Base-by-base conservation (phyloP, 2,888 invertebrate species). In the Agrilus cyanescens region DNA sequence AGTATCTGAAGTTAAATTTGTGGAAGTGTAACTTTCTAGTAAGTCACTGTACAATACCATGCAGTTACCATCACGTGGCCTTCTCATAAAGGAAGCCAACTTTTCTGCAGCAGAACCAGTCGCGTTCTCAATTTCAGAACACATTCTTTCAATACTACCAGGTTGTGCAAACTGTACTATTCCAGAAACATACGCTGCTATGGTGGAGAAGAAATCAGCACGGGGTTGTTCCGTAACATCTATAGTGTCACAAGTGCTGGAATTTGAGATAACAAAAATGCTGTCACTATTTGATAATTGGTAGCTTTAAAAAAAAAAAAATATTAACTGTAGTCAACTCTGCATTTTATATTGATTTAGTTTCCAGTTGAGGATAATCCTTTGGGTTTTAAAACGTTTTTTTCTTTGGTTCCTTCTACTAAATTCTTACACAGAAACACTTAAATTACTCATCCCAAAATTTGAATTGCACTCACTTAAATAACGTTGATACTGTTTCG, bases 401-500 rank as follows among this genome's bases (percentile, higher is more conserved):
- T n/a, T n/a, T n/a, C n/a, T n/a, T n/a, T n/a, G n/a, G n/a, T n/a
- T n/a, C n/a, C n/a, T n/a, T n/a, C n/a, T n/a, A n/a, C n/a, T n/a
- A n/a, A n/a, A n/a, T n/a, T n/a, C n/a, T n/a, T n/a, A n/a, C n/a
- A n/a, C n/a, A n/a, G n/a, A n/a, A n/a, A n/a, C n/a, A n/a, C n/a
- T n/a, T n/a, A n/a, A n/a, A n/a, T n/a, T n/a, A n/a, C n/a, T n/a
- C n/a, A n/a, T n/a, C n/a, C n/a, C n/a, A n/a, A n/a, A n/a, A n/a
- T n/a, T n/a, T n/a, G n/a, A n/a, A n/a, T n/a, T n/a, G n/a, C n/a
- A n/a, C 59, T 60, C 51, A 75, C 75, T 68, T 67, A 58, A 74
- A 74, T 51, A 68, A 50, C 12, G 53, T 45, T 1, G 70, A 67
- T 2, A 74, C 53, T 2, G 54, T 56, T 0, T 53, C 47, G 0